A percentile compares a stretch with the other conserved stretches of the same genome.
Evolutionary conservation across 2,113 vertebrate genomes (phyloP).

Genomic region (Arenaria interpres): DNA sequence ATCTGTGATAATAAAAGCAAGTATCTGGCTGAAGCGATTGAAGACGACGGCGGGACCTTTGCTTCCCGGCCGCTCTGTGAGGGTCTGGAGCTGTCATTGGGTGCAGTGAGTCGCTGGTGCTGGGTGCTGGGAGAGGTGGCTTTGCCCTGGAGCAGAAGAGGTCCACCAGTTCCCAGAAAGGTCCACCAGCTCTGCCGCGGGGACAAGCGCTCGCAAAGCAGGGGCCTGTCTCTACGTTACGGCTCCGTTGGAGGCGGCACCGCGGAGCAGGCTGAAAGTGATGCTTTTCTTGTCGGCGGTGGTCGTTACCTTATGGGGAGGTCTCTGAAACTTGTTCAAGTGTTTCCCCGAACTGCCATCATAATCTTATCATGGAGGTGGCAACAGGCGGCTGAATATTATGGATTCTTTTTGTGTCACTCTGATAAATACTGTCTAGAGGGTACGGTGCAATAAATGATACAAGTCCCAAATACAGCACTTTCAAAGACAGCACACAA

Average conservation of each 20-base stretch:
- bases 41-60: not conserved
- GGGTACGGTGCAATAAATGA: slow-evolving; percentile 33
- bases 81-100: rapidly evolving
- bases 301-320: rapidly evolving
- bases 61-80: not conserved
- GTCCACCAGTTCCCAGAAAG: rapidly evolving
- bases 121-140: not conserved
- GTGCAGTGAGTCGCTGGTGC: not conserved
- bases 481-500: not conserved
- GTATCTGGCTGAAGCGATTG: not conserved
- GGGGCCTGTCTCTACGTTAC: rapidly evolving
- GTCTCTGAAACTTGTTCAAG: not conserved
- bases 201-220: rapidly evolving
- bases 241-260: rapidly evolving
- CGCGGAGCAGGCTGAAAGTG: not conserved
- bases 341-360: not conserved
- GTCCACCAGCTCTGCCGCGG: not conserved
- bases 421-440: slow-evolving; percentile 45
- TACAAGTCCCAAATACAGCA: slow-evolving; percentile 22
- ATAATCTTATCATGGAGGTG: not conserved
- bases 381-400: not conserved
- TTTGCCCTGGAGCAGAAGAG: rapidly evolving
- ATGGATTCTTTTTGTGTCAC: not conserved
- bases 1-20: not conserved
- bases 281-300: not conserved